phyloP scores from a whole-genome alignment of 2,113 vertebrate species.

The Ascaphus truei region DNA sequence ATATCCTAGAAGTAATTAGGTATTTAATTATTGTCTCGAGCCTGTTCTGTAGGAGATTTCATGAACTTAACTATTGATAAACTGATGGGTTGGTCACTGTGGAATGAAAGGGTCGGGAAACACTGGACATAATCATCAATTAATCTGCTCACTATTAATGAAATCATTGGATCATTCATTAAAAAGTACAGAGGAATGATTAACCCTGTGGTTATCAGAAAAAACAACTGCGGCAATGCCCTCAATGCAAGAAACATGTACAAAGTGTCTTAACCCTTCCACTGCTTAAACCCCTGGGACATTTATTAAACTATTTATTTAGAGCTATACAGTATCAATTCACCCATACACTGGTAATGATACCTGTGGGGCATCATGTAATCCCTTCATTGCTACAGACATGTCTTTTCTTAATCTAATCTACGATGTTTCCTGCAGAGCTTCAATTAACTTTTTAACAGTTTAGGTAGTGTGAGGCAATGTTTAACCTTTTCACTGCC shows the following conservation, averaged over 20 bases:
- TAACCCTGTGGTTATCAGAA: background rate
- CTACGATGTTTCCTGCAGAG: too few relatives aligned
- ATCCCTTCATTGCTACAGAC: too few relatives aligned
- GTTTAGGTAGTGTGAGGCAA: too few relatives aligned
- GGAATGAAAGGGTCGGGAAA: constrained; percentile 14
- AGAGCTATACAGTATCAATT: too few relatives aligned
- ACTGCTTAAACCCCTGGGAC: too few relatives aligned
- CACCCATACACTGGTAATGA: too few relatives aligned
- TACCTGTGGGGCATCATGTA: too few relatives aligned
- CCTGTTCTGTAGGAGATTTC: constrained; percentile 7
- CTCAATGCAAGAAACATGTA: too few relatives aligned
- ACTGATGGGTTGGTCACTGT: constrained; percentile 1
- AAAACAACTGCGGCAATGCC: background rate
- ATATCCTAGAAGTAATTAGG: background rate
- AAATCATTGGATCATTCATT: constrained; percentile 17
- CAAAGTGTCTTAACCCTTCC: too few relatives aligned
- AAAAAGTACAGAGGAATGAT: constrained; percentile 5
- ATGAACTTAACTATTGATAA: constrained; percentile 34
- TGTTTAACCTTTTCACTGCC: background rate
- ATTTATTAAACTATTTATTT: too few relatives aligned
- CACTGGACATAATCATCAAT: constrained; percentile 23
- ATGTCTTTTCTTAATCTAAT: too few relatives aligned
- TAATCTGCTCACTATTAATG: constrained; percentile 27
- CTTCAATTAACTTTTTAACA: too few relatives aligned
- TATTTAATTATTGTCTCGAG: constrained; percentile 21